A percentile compares a stretch with the other conserved stretches of the same genome.
Conservation (phyloP, 1,140 invertebrate species). For the Gryllus bimaculatus region DNA sequence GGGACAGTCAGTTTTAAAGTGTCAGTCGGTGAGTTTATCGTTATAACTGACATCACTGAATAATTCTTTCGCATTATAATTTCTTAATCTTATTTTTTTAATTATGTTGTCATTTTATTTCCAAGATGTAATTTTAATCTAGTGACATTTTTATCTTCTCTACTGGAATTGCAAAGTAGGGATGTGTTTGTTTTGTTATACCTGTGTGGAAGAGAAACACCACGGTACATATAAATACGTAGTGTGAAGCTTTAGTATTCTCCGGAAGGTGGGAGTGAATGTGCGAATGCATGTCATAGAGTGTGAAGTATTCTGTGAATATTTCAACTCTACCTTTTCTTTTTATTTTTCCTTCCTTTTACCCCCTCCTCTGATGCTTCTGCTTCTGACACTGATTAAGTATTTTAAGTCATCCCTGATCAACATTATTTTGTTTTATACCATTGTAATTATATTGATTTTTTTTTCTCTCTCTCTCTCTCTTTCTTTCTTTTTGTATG, state of each 20-base stretch:
- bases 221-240: constrained; percentile 18
- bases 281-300: constrained; percentile 11
- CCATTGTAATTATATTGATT: constrained; percentile 20
- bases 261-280: constrained; percentile 14
- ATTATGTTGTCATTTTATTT: constrained; percentile 6
- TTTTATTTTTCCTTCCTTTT: neutral
- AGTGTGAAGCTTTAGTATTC: constrained; percentile 20
- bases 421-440: constrained; percentile 13
- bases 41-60: neutral
- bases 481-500: neutral
- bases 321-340: constrained; percentile 13
- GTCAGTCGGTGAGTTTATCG: constrained; percentile 3
- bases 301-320: constrained; percentile 22
- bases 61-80: neutral
- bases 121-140: constrained; percentile 5
- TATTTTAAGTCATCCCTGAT: constrained; percentile 12
- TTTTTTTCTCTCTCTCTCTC: neutral
- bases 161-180: constrained; percentile 18
- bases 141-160: constrained; percentile 13
- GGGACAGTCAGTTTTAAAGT: constrained; percentile 4
- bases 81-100: neutral
- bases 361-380: constrained; percentile 15
- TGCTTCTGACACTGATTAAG: constrained; percentile 17
- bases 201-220: constrained; percentile 16
- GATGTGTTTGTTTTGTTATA: constrained; percentile 20